Evolutionary conservation across 2,888 invertebrate species (phyloP), one percentile per base, ranked within the genome.

Genomic region (Prosapia bicincta): DNA sequence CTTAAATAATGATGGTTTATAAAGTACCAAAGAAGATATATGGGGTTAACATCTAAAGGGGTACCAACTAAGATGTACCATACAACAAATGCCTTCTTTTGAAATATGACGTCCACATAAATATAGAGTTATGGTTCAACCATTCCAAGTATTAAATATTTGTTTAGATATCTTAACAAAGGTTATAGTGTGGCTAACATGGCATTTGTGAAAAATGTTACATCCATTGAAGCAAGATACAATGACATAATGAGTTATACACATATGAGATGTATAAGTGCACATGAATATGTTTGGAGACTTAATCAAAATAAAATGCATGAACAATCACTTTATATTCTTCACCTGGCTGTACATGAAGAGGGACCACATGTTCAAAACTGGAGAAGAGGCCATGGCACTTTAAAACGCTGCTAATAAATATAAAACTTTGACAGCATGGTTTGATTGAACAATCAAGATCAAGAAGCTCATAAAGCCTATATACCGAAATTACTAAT

Each of bases 111-210:
- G 71, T n/a, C 76, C 71, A 71, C 71, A 54, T 71, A 23, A 38
- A 71, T 6, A 10, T 54, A 0, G 71, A 71, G 25, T 23, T 77
- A 10, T 76, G 78, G n/a, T n/a, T 72, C 78, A 3, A 71, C 28
- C 7, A 54, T 79, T 0, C 74, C 69, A 10, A 68, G 72, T 15
- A 74, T 77, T 10, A 78, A 74, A 66, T 78, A 79, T 28, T 25
- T 77, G n/a, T 71, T 71, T 32, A 78, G 77, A 20, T 78, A 74
- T 54, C 72, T 77, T 0, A 76, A 76, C 10, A 78, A 78, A 69
- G 75, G 76, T 0, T 72, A 78, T 28, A 78, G 76, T 25, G 23
- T 24, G 0, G 71, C 25, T 32, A 43, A 23, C 7, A 54, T 43
- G 5, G 23, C 3, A 20, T 72, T 26, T 26, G 25, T 32, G 15